Conservation (phyloP, 2,113 vertebrate genomes). For the Galeopterus variegatus region DNA sequence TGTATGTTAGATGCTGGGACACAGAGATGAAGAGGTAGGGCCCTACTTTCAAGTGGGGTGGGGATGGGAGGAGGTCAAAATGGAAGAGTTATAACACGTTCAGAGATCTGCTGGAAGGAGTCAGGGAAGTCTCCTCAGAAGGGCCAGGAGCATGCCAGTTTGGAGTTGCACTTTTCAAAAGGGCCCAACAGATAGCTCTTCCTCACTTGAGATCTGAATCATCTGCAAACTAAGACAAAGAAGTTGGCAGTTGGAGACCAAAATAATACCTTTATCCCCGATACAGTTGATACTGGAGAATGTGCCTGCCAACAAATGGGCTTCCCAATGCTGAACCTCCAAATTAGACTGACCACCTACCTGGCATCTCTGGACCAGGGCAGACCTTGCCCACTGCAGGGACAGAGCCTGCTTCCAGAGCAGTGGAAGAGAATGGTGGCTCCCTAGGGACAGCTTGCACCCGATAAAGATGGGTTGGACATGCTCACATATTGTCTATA, state of each 20-base stretch:
- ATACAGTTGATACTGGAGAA: neutral
- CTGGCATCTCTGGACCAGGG: neutral
- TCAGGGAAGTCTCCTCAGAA: slow-evolving; percentile 8
- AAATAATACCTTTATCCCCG: slow-evolving; percentile 15
- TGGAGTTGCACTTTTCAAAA: slow-evolving; percentile 13
- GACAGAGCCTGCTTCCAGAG: neutral
- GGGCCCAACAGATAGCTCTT: neutral
- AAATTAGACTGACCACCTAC: neutral
- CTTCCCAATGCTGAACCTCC: neutral
- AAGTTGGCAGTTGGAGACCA: slow-evolving; percentile 21
- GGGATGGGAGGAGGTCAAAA: neutral
- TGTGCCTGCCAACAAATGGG: neutral
- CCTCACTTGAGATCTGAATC: neutral
- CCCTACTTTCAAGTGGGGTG: neutral
- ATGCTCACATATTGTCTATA: neutral
- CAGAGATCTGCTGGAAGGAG: neutral
- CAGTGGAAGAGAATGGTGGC: neutral
- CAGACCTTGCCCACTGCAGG: neutral
- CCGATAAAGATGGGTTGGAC: neutral
- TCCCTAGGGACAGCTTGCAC: neutral
- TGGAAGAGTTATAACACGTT: slow-evolving; percentile 25
- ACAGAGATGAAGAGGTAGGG: neutral
- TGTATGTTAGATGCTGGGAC: neutral
- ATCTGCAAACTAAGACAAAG: neutral
- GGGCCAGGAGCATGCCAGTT: neutral